Base-by-base conservation (phyloP, 2,113 vertebrate genomes). In the Ameiurus melas region DNA sequence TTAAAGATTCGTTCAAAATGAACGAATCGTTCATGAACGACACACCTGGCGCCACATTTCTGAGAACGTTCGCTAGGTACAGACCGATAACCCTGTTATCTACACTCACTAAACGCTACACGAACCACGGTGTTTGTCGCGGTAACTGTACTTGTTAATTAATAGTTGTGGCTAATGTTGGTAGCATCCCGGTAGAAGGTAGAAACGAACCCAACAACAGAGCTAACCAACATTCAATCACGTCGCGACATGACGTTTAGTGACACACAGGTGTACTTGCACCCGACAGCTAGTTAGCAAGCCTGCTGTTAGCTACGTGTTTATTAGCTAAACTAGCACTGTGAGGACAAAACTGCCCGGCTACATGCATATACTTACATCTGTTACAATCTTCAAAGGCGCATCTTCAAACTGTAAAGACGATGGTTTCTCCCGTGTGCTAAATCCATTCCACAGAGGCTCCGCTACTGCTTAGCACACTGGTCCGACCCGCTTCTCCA, bases 341-440 rank as follows among this genome's bases (percentile, higher is more conserved):
- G 58, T 25, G 1, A 57, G 14, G 7, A 86, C 53, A 55, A 57
- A 27, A 51, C 36, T 39, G 14, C 22, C 47, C 33, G 60, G 80
- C 16, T 16, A 20, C 2, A 39, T 8, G 20, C 68, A 66, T 57
- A 36, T 75, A 90, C 90, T 90, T 64, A 90, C 90, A 57, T 84
- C 7, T 86, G 84, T 64, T 53, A 68, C 87, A 85, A 86, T 84
- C 51, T 86, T 89, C n/a, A 90, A 60, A 85, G 84, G 39, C 71
- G 85, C 85, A 90, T 89, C 81, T 80, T 85, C 55, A 19, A 81
- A 51, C 58, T 33, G 16, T 39, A 22, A 43, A 55, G 51, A 39
- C 25, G 20, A 57, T 30, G 17, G 51, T 17, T 51, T 81, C 2
- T 73, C 66, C 0, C 25, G 62, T 73, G 80, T 39, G 30, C 43